phyloP scores from a whole-genome alignment of 2,113 vertebrate species.

The Dunckerocampus dactyliophorus region DNA sequence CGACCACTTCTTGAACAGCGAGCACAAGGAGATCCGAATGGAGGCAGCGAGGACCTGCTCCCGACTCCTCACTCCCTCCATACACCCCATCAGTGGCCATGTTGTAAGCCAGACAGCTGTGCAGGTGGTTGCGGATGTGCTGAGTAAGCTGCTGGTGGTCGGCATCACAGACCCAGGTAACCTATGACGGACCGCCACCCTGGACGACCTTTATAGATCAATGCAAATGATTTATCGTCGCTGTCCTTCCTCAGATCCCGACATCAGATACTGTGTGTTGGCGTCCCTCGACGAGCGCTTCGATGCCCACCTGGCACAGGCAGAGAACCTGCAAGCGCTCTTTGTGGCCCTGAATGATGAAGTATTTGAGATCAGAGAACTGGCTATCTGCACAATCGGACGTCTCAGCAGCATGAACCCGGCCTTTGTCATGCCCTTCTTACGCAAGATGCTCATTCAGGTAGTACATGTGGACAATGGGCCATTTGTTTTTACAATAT shows the following conservation, averaged over 20 bases:
- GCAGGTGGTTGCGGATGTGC: conserved; percentile 96
- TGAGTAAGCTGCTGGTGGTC: conserved; percentile 95
- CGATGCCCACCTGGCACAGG: conserved; percentile 94
- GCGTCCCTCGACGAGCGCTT: conserved; percentile 97
- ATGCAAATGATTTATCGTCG: background rate
- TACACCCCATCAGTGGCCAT: conserved; percentile 90
- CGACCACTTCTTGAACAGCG: conserved; percentile 95
- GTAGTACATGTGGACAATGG: conserved; percentile 56
- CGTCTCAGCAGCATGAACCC: conserved; percentile 99
- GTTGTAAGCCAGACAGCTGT: conserved; percentile 97
- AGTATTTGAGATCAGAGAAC: conserved; percentile 96
- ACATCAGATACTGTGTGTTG: conserved; percentile 96
- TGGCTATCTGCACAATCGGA: conserved; percentile 97
- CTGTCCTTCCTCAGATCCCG: conserved; percentile 80
- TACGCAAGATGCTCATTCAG: conserved; percentile 99
- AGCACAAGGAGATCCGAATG: conserved; percentile 98
- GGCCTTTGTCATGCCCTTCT: conserved; percentile 98
- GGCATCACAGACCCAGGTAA: conserved; percentile 97
- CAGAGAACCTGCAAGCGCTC: conserved; percentile 93
- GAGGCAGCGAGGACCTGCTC: conserved; percentile 95
- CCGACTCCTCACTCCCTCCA: conserved; percentile 90
- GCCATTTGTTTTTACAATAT: no score
- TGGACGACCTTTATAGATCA: background rate
- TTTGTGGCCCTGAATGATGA: conserved; percentile 97
- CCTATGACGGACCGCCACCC: background rate